Evolutionary conservation across 2,888 invertebrate genomes (phyloP), one percentile per base, ranked within the genome.

Genomic region (Busseola fusca): DNA sequence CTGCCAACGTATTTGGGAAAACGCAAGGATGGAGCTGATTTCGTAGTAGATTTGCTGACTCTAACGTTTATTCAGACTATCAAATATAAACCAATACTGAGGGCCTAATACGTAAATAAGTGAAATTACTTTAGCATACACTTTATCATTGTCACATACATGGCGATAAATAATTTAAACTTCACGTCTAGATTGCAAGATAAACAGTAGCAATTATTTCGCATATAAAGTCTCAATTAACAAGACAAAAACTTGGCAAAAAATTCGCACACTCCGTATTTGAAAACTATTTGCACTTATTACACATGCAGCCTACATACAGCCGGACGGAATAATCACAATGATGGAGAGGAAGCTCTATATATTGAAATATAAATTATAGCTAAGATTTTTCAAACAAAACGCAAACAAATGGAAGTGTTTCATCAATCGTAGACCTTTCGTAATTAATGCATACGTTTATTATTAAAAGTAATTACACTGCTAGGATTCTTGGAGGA

Each of bases 381-480:
- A 48, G 48, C 56, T 16, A 34, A 64, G 74, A 78, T 56, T 69
- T 59, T 66, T 56, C 25, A 4, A 58, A 64, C 45, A 48, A 64
- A 80, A 69, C 50, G 30, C 27, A 60, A 74, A 64, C 30, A 54
- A 52, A 30, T 42, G 54, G 37, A 48, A 60, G 34, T 70, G 50
- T 81, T 83, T 83, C 78, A 34, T 72, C 75, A 85, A 64, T 69
- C 10, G 18, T 34, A 48, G 21, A 34, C 57, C 64, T 83, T 83
- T 83, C 78, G 74, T 76, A 81, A 83, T 66, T 9, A 58, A 75
- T 57, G 48, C 57, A 64, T 62, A 58, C 37, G 27, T 67, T 50
- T 64, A 57, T 56, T 64, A 67, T 67, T 58, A 68, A 64, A 60
- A 72, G 27, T 56, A 59, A 16, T 64, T 70, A 77, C 67, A 76